A percentile compares a stretch with the other conserved stretches of the same genome.
phyloP scores from a whole-genome alignment of 2,888 invertebrate species.

The Polymixis flavicincta region DNA sequence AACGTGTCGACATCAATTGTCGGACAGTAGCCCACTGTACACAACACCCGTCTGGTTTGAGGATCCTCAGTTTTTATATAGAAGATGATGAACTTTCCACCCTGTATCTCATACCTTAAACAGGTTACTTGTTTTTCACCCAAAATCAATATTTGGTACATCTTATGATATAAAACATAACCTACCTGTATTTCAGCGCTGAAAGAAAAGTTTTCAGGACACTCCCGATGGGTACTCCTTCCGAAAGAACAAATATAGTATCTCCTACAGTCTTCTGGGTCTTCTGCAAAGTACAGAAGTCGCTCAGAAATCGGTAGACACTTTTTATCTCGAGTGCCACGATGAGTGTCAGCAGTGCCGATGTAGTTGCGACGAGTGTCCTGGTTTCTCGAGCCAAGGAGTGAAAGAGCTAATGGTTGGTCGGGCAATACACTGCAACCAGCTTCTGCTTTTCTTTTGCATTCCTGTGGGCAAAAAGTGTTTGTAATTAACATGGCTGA shows the following conservation, averaged over 20 bases:
- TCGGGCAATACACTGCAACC: not conserved
- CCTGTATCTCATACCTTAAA: not conserved
- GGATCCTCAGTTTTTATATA: not conserved
- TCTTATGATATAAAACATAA: no score
- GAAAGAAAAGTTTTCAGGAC: slow-evolving; percentile 35
- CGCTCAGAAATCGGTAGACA: not conserved
- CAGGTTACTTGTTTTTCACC: no score
- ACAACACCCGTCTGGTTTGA: not conserved
- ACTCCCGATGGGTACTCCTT: not conserved
- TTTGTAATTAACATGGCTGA: not conserved
- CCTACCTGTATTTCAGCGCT: slow-evolving; percentile 27
- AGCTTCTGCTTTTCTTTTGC: not conserved
- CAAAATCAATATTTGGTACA: no score
- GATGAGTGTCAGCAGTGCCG: fast-evolving
- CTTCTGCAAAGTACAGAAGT: slow-evolving; percentile 9
- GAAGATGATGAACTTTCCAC: not conserved
- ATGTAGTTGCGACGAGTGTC: fast-evolving
- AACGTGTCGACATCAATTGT: not conserved
- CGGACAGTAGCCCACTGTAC: not conserved
- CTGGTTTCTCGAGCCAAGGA: fast-evolving
- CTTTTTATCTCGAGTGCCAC: not conserved
- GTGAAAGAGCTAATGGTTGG: not conserved
- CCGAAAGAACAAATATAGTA: slow-evolving; percentile 51
- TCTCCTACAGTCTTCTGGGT: slow-evolving; percentile 28
- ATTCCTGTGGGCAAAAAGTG: slow-evolving; percentile 11